Base-by-base conservation (phyloP, 1,140 invertebrate genomes). In the Musca vetustissima region DNA sequence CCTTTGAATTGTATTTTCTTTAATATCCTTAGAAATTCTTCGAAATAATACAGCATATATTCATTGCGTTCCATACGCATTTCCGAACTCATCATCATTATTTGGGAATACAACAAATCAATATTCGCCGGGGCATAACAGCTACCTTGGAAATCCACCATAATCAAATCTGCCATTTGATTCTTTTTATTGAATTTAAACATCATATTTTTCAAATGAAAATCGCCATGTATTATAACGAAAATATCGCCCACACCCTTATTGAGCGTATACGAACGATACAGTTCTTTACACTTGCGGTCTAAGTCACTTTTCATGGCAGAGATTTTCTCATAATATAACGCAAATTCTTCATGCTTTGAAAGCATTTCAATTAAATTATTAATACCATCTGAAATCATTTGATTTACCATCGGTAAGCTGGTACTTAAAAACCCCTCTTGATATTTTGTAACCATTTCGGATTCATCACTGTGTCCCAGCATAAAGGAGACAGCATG, bases 401-500 rank as follows among this genome's bases (percentile, higher is more conserved):
- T 17, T 14, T 22, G 11, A 13, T 50, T 19, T 1, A 9, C 2
- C 24, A 55, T 53, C 1, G 21, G 15, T 11, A 36, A 15, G 3
- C 22, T 25, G 21, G 13, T 50, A 3, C 3, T 19, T 7, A 66
- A 50, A 2, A 66, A 11, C 11, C 64, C 64, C 8, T 50, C 19
- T 28, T 66, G 43, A 25, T 66, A 66, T 52, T 66, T 49, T 1
- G 64, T 66, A 19, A 66, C 64, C 19, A 49, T 19, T 52, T 66
- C 64, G 17, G 19, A 21, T 0, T 66, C 47, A 4, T 66, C 47
- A 32, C 47, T 28, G 8, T 73, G 69, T 0, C 70, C 47, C 4
- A 77, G 19, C 32, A 76, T 77, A 49, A 71, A 76, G 61, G 75
- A 77, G 4, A 74, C 71, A 0, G 76, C 78, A 68, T 80, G 78